Percentiles rank a stretch among this genome's conserved stretches.
Evolutionary conservation across 2,888 invertebrate species (phyloP).

Genomic region (Crocallis elinguaria): DNA sequence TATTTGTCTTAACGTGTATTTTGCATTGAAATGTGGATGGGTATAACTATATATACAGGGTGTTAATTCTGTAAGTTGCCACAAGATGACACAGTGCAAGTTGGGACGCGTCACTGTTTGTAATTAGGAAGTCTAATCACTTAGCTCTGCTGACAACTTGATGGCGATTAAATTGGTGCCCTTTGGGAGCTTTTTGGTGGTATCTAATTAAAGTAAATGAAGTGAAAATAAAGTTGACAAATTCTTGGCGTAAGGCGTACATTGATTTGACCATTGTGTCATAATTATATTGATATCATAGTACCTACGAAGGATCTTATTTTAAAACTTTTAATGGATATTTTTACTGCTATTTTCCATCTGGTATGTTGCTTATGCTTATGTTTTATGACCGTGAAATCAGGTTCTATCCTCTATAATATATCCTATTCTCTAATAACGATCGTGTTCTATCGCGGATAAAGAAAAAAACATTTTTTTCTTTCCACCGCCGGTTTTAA

Average conservation of each 20-base stretch:
- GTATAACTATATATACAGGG: constrained; percentile 14
- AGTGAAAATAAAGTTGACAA: neutral
- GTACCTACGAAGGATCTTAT: too few species aligned
- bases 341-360: too few species aligned
- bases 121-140: constrained; percentile 47
- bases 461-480: neutral
- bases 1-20: neutral
- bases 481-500: neutral
- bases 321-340: too few species aligned
- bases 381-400: too few species aligned
- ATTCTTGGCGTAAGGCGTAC: neutral
- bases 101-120: constrained; percentile 26
- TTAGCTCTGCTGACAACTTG: constrained; percentile 31
- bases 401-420: too few species aligned
- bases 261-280: too few species aligned
- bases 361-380: too few species aligned
- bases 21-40: neutral
- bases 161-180: constrained; percentile 31
- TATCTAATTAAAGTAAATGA: constrained; percentile 8
- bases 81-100: constrained; percentile 29
- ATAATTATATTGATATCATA: too few species aligned
- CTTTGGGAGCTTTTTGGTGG: constrained; percentile 20
- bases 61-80: constrained; percentile 43
- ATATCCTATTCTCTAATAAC: too few species aligned
- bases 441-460: constrained; percentile 10